phyloP scores from a whole-genome alignment of 2,113 vertebrate genomes.

The Sceloporus undulatus region DNA sequence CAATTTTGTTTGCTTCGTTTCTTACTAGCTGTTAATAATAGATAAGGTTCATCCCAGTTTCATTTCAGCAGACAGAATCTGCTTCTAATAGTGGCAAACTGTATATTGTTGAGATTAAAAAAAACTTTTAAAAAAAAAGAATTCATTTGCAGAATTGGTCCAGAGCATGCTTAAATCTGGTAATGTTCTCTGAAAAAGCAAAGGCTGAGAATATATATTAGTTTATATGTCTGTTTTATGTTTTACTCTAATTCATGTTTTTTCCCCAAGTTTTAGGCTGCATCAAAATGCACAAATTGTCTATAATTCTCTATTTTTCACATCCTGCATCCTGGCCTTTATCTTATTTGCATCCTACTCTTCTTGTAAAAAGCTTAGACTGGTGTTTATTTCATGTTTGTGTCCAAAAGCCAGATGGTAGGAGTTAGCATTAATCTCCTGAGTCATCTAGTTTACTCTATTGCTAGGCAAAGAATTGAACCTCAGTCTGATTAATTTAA shows the following conservation, averaged over 20 bases:
- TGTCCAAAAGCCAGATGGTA: too few relatives aligned
- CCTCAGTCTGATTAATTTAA: too few relatives aligned
- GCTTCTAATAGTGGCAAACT: not conserved
- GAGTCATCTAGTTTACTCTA: too few relatives aligned
- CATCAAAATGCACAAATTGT: not conserved
- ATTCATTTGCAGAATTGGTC: not conserved
- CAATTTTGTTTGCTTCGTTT: conserved; percentile 5
- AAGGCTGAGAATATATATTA: not conserved
- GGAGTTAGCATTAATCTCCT: too few relatives aligned
- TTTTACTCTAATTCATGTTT: not conserved
- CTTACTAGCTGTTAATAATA: conserved; percentile 16
- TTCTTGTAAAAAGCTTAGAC: not conserved
- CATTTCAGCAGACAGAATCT: not conserved
- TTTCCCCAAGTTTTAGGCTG: not conserved
- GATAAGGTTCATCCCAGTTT: conserved; percentile 3
- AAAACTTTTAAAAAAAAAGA: not conserved
- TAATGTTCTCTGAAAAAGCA: not conserved
- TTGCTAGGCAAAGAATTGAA: too few relatives aligned
- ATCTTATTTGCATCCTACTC: not conserved
- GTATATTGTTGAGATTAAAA: conserved; percentile 1
- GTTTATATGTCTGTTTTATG: not conserved
- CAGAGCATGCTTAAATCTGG: not conserved
- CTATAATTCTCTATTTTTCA: not conserved
- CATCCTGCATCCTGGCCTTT: not conserved
- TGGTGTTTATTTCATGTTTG: not conserved